A percentile compares a stretch with the other conserved stretches of the same genome.
phyloP scores from a whole-genome alignment of 2,113 vertebrate species.

The Ursus arctos region DNA sequence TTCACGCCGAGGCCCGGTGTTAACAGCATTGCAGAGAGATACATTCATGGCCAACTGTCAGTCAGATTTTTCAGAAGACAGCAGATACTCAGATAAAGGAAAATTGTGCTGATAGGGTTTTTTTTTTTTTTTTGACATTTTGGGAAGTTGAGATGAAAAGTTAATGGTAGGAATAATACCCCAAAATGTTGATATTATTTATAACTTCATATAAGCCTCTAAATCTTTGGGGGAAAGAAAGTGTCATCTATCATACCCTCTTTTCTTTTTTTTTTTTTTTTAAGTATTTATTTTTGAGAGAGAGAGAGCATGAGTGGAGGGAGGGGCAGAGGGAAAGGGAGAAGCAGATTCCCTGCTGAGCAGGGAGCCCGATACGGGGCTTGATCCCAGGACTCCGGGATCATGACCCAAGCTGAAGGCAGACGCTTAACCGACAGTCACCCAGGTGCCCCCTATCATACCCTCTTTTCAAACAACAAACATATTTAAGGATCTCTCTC shows the following conservation, averaged over 20 bases:
- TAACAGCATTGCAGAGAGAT: background rate
- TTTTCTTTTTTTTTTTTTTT: background rate
- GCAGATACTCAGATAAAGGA: background rate
- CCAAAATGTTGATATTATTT: background rate
- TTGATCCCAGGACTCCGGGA: background rate
- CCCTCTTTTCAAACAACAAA: background rate
- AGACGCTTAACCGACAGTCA: background rate
- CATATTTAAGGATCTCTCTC: background rate
- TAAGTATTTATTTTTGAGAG: background rate
- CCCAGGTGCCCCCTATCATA: background rate
- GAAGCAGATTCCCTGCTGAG: background rate
- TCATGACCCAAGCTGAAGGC: background rate
- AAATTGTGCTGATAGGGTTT: background rate
- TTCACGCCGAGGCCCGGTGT: background rate
- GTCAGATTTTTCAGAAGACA: background rate
- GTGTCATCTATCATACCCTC: background rate
- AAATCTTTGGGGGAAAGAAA: background rate
- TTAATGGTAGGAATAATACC: background rate
- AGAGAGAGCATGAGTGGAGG: background rate
- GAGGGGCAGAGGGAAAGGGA: background rate
- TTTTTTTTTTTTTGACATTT: background rate
- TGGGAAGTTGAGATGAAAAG: background rate
- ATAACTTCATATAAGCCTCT: background rate
- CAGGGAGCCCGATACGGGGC: background rate
- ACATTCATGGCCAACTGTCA: background rate